These are phyloP conservation scores for Phalacrocorax aristotelis DNA, from an alignment of 2,113 vertebrate species.

Conservation along the genomic window DNA sequence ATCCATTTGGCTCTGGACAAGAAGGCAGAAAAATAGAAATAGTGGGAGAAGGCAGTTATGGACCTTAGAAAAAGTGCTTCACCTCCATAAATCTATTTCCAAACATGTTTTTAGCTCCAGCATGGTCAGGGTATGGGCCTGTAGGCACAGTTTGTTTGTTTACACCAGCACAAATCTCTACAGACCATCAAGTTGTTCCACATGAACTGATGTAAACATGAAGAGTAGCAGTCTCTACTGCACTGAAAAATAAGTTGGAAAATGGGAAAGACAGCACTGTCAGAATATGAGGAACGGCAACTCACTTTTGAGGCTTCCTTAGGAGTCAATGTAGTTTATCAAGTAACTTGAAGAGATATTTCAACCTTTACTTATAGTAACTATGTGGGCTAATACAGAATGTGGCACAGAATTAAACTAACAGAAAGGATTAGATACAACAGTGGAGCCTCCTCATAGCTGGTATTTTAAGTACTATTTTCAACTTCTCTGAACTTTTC, in stretches of 20 bases:
- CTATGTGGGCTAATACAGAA: neutral
- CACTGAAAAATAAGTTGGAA: neutral
- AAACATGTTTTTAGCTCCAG: neutral
- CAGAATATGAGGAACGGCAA: neutral
- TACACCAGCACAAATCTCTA: neutral
- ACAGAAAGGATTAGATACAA: neutral
- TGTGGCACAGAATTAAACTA: neutral
- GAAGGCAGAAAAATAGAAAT: neutral
- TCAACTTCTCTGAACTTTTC: neutral
- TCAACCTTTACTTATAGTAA: neutral
- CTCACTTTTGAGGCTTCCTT: neutral
- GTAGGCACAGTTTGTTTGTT: neutral
- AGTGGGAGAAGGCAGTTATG: neutral
- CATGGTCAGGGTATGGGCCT: neutral
- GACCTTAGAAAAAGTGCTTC: neutral
- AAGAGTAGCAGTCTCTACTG: neutral
- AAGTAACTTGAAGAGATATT: neutral
- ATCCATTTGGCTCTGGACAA: neutral
- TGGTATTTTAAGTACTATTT: neutral
- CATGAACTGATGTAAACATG: neutral
- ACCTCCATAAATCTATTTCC: neutral
- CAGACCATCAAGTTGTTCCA: neutral
- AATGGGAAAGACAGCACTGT: neutral
- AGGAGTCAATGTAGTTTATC: neutral
- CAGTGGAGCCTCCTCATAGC: neutral